These are phyloP conservation scores for Propithecus deckenii DNA, from an alignment of 2,797 vertebrate genomes.

Conservation along the genomic window DNA sequence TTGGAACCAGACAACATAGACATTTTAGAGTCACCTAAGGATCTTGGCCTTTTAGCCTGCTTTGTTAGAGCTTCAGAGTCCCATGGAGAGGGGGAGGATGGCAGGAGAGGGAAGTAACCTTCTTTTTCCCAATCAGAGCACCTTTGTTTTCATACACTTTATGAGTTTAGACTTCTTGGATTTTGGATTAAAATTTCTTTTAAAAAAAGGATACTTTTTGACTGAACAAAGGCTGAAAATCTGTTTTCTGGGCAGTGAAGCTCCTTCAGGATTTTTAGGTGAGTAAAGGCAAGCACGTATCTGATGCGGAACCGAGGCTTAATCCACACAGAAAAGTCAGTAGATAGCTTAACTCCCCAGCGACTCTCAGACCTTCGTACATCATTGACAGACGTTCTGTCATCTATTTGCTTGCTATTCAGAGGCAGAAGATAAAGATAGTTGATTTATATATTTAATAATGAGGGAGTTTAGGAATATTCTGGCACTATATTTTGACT, in stretches of 20 bases:
- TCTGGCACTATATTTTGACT: background rate
- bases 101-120: background rate
- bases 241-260: background rate
- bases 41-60: background rate
- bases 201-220: background rate
- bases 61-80: background rate
- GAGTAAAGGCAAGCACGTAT: background rate
- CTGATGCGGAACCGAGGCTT: background rate
- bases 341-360: background rate
- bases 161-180: background rate
- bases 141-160: background rate
- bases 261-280: background rate
- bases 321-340: background rate
- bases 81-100: background rate
- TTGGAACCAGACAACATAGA: background rate
- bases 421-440: background rate
- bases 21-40: background rate
- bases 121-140: background rate
- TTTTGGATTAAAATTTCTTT: background rate
- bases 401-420: background rate
- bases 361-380: fast-evolving
- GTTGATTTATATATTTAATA: background rate
- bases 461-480: background rate
- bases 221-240: background rate
- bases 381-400: background rate